These are phyloP conservation scores for Stramonita haemastoma DNA, from an alignment of 2,888 invertebrate species.

Conservation along the genomic window DNA sequence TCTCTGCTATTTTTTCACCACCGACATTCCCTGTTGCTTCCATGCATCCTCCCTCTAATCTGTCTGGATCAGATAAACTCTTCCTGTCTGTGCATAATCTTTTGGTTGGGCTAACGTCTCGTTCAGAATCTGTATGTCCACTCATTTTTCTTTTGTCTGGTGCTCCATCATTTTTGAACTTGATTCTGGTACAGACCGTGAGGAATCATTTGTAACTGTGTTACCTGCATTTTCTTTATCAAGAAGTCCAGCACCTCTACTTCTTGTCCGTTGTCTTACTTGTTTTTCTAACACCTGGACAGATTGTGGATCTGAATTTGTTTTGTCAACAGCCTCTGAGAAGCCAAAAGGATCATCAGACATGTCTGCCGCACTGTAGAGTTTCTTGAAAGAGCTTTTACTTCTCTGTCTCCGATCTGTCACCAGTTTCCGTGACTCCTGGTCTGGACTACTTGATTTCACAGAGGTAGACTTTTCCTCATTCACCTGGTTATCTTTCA, in stretches of 20 bases:
- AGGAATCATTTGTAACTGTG: neutral
- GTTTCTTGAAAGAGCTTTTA: conserved; percentile 22
- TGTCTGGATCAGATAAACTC: neutral
- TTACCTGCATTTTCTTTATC: neutral
- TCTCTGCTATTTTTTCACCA: neutral
- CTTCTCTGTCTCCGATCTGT: conserved; percentile 40
- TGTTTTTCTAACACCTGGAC: neutral
- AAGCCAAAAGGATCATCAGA: neutral
- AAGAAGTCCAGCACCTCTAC: neutral
- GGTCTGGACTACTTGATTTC: neutral
- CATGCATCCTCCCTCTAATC: neutral
- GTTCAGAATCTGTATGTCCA: neutral
- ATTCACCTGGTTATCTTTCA: neutral
- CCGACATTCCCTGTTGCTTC: neutral
- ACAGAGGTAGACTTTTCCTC: neutral
- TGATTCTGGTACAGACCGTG: neutral
- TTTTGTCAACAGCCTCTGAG: neutral
- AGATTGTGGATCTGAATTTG: neutral
- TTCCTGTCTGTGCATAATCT: neutral
- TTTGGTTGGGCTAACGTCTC: neutral
- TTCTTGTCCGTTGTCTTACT: conserved; percentile 11
- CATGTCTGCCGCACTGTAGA: neutral
- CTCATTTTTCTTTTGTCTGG: neutral
- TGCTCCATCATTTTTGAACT: neutral
- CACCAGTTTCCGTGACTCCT: neutral